phyloP scores from a whole-genome alignment of 2,797 vertebrate species.

The Nothura maculosa region DNA sequence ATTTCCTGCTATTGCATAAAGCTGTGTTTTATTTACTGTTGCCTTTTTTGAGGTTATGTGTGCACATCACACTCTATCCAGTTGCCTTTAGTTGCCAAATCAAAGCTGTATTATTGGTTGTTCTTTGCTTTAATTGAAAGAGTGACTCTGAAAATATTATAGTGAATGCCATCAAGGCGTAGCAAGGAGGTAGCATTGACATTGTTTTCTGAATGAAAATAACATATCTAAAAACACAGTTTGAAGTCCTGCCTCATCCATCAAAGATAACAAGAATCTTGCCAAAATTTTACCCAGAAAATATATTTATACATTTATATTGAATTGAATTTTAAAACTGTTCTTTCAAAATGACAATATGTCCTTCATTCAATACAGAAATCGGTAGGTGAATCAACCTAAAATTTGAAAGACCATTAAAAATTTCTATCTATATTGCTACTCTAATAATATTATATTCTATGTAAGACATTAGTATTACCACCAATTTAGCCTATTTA shows the following conservation, averaged over 20 bases:
- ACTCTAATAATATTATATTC: not conserved
- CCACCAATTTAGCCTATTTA: not conserved
- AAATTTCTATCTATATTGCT: constrained; percentile 14
- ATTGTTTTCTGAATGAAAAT: not conserved
- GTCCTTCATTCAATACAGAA: not conserved
- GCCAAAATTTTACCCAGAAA: not conserved
- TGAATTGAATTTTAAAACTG: not conserved
- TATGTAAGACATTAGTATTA: not conserved
- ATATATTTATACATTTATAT: not conserved
- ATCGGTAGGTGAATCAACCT: constrained; percentile 27
- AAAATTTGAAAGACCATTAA: constrained; percentile 4
- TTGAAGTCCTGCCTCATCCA: not conserved
- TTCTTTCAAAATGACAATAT: not conserved
- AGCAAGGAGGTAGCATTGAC: not conserved
- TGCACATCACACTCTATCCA: not conserved
- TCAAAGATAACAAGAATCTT: not conserved
- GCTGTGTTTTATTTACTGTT: not conserved
- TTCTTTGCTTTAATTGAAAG: not conserved
- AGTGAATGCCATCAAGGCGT: not conserved
- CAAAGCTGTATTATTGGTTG: not conserved
- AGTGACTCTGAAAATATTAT: not conserved
- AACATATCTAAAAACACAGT: not conserved
- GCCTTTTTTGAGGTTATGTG: not conserved
- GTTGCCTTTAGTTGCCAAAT: not conserved
- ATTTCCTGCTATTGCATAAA: not conserved